A percentile compares a stretch with the other conserved stretches of the same genome.
Evolutionary conservation across 23 tunicate genomes (phyloP).

Genomic region (Trididemnum nubilum): DNA sequence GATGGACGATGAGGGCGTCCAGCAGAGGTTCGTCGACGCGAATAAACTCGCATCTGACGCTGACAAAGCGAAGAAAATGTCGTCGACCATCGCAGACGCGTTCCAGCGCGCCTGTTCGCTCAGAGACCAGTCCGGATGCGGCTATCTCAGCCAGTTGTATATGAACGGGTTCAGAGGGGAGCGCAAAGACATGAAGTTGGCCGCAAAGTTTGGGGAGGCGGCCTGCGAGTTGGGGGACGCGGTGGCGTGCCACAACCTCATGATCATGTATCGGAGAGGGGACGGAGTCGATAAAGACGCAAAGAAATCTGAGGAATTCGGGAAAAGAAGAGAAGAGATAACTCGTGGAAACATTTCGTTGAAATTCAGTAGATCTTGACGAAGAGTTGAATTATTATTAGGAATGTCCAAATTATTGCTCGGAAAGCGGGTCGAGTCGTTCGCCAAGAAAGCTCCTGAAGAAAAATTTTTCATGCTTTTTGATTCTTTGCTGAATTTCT

Average conservation of each 20-base stretch:
- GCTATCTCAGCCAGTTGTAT: conserved; percentile 54
- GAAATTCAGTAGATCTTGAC: conserved; percentile 43
- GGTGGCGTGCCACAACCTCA: conserved; percentile 67
- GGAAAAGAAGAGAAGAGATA: conserved; percentile 40
- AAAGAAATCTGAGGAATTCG: conserved; percentile 36
- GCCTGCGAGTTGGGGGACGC: conserved; percentile 74
- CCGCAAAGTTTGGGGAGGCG: conserved; percentile 71
- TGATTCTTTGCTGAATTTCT: too few species aligned
- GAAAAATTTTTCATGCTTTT: too few species aligned
- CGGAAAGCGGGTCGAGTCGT: too few species aligned
- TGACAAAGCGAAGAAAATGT: background rate
- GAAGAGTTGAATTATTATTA: too few species aligned
- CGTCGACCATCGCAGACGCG: conserved; percentile 16
- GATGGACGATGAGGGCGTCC: conserved; percentile 23
- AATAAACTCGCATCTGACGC: background rate
- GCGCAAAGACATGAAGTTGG: conserved; percentile 29
- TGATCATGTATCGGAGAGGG: conserved; percentile 69
- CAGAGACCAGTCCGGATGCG: conserved; percentile 63
- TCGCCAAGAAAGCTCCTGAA: too few species aligned
- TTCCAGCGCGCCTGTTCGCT: conserved; percentile 56
- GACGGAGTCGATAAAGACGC: conserved; percentile 63
- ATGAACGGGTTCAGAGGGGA: conserved; percentile 48
- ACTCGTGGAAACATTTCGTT: conserved; percentile 33
- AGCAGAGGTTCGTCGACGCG: background rate
- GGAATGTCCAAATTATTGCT: too few species aligned